These are phyloP conservation scores for Saccostrea glomerata DNA, from an alignment of 1,140 invertebrate species.

Conservation along the genomic window DNA sequence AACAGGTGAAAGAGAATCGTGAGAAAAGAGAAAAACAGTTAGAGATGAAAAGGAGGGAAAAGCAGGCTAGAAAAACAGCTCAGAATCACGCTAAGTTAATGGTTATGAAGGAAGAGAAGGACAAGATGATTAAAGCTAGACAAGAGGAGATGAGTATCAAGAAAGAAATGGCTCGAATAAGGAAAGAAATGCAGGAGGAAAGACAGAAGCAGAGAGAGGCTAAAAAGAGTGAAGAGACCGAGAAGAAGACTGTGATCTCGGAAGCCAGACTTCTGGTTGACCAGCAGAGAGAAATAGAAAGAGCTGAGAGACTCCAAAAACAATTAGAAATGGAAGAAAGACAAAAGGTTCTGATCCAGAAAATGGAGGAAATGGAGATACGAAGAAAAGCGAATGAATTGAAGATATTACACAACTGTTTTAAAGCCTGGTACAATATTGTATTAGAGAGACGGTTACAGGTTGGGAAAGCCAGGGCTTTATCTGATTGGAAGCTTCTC, in stretches of 20 bases:
- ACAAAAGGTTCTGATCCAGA: conserved; percentile 55
- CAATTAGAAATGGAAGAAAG: conserved; percentile 60
- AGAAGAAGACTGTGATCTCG: conserved; percentile 61
- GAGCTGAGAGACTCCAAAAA: conserved; percentile 50
- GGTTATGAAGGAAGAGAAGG: conserved; percentile 67
- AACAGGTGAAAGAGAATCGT: conserved; percentile 76
- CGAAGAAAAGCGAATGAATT: conserved; percentile 62
- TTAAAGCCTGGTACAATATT: conserved; percentile 75
- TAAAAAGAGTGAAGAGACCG: conserved; percentile 61
- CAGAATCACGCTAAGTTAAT: conserved; percentile 72
- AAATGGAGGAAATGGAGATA: conserved; percentile 60
- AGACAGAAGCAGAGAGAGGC: conserved; percentile 67
- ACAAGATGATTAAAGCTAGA: conserved; percentile 66
- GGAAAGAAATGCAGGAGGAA: conserved; percentile 76
- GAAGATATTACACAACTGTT: conserved; percentile 43
- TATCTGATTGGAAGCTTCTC: conserved; percentile 76
- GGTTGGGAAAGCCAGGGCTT: conserved; percentile 75
- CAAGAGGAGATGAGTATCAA: conserved; percentile 75
- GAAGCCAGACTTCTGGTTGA: conserved; percentile 65
- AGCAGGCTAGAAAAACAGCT: conserved; percentile 72
- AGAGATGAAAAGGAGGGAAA: conserved; percentile 64
- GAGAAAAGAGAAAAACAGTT: conserved; percentile 73
- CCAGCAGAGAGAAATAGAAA: conserved; percentile 56
- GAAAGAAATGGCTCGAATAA: conserved; percentile 75
- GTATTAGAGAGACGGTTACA: conserved; percentile 72